Evolutionary conservation across 2,888 invertebrate species (phyloP).

Genomic region (Acanthopleura granulata): DNA sequence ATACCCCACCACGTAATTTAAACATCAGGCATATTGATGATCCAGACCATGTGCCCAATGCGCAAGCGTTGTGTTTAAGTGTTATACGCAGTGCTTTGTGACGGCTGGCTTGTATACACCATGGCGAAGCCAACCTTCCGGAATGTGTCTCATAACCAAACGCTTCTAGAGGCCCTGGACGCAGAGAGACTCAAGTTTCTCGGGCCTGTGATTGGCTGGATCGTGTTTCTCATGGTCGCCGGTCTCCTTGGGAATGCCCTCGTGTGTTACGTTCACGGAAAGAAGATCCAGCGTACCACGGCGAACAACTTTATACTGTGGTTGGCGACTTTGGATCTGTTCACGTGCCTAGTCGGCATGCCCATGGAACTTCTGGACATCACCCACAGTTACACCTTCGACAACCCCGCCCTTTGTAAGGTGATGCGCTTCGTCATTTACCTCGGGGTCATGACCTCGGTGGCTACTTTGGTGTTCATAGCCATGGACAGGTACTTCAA

Average conservation of each 20-base stretch:
- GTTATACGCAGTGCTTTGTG: too few species aligned
- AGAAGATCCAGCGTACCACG: background rate
- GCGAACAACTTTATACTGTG: background rate
- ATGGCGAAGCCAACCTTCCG: too few species aligned
- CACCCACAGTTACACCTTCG: background rate
- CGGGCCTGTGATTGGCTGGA: background rate
- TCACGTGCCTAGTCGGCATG: background rate
- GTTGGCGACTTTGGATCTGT: background rate
- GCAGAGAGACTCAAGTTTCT: background rate
- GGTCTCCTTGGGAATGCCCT: background rate
- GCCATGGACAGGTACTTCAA: background rate
- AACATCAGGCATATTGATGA: too few species aligned
- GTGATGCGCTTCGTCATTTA: background rate
- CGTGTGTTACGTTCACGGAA: background rate
- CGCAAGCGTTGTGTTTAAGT: too few species aligned
- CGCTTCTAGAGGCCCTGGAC: background rate
- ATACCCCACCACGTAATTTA: too few species aligned
- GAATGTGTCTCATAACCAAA: background rate
- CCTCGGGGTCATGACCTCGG: background rate
- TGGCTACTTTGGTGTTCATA: background rate
- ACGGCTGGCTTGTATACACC: too few species aligned
- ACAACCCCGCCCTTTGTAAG: background rate
- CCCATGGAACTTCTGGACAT: conserved; percentile 1
- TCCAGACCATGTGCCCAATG: too few species aligned
- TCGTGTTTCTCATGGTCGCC: background rate